Percentiles rank a stretch among this genome's conserved stretches.
Evolutionary conservation across 1,140 invertebrate genomes (phyloP).

Genomic region (Drosophila nikananu): DNA sequence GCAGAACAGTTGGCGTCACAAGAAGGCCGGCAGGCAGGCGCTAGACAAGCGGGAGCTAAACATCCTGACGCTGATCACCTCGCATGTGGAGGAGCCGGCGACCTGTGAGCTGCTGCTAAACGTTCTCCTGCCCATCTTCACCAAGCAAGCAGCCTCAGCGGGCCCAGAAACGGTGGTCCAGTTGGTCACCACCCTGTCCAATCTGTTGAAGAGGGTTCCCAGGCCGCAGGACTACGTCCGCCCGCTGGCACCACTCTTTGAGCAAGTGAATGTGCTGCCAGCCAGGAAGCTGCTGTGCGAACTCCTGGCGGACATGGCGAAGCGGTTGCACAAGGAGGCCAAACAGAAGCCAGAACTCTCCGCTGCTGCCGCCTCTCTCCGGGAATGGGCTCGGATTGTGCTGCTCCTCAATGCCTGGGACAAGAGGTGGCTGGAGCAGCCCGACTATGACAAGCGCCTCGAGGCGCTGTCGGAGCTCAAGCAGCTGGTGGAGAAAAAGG

Average conservation of each 20-base stretch:
- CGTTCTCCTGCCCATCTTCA: constrained; percentile 91
- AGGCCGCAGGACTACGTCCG: constrained; percentile 89
- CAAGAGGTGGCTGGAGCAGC: constrained; percentile 94
- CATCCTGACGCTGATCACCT: constrained; percentile 92
- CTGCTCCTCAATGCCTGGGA: constrained; percentile 94
- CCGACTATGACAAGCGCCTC: constrained; percentile 94
- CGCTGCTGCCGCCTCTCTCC: constrained; percentile 15
- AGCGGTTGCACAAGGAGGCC: constrained; percentile 76
- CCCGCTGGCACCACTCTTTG: constrained; percentile 89
- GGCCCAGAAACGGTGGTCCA: constrained; percentile 88
- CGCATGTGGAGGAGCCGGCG: constrained; percentile 89
- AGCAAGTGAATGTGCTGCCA: constrained; percentile 87
- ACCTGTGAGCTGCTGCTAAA: constrained; percentile 89
- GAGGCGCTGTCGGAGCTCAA: constrained; percentile 89
- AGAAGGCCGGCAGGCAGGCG: constrained; percentile 52
- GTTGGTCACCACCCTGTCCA: constrained; percentile 90
- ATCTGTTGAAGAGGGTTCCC: constrained; percentile 90
- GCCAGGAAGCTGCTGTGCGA: constrained; percentile 89
- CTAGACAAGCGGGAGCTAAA: constrained; percentile 90
- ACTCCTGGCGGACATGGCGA: constrained; percentile 87
- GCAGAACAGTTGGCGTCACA: constrained; percentile 87
- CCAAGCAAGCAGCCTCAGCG: constrained; percentile 86
- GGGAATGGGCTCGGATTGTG: constrained; percentile 87
- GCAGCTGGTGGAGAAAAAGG: constrained; percentile 85
- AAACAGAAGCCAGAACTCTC: constrained; percentile 24